A percentile compares a stretch with the other conserved stretches of the same genome.
Conservation (phyloP, 2,113 vertebrate genomes). For the Pelusios castaneus region DNA sequence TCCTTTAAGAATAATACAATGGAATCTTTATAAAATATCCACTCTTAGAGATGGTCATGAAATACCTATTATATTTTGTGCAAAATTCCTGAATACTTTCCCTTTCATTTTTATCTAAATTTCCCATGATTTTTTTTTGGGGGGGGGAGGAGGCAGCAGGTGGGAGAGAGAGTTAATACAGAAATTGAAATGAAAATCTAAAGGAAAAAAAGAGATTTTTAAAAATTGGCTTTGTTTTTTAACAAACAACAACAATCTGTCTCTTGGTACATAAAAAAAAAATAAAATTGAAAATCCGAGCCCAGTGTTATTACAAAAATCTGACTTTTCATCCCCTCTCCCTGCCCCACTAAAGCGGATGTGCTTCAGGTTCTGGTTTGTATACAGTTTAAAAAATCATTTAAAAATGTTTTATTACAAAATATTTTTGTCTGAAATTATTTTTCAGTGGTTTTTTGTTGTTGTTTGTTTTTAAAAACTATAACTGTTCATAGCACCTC, state of each 20-base stretch:
- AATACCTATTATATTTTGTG: neutral
- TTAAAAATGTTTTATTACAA: neutral
- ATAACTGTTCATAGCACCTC: neutral
- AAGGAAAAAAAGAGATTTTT: neutral
- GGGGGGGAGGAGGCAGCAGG: too few relatives aligned
- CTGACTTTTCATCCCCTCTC: neutral
- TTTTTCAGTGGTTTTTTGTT: neutral
- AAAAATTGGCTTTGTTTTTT: neutral
- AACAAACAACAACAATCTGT: neutral
- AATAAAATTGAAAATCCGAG: neutral
- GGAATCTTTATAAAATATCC: neutral
- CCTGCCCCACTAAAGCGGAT: neutral
- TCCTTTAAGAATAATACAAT: neutral
- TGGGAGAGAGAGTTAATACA: neutral
- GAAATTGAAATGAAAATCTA: neutral
- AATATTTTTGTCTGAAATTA: neutral
- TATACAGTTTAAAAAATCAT: neutral
- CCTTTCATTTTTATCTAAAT: neutral
- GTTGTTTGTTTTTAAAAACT: neutral
- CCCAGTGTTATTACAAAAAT: neutral
- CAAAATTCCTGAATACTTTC: conserved; percentile 5
- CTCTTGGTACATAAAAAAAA: neutral
- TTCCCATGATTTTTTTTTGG: neutral
- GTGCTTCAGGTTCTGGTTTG: neutral
- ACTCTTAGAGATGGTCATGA: neutral